Evolutionary conservation across 2,888 invertebrate genomes (phyloP), one percentile per base, ranked within the genome.

Genomic region (Phragmatobia fuliginosa): DNA sequence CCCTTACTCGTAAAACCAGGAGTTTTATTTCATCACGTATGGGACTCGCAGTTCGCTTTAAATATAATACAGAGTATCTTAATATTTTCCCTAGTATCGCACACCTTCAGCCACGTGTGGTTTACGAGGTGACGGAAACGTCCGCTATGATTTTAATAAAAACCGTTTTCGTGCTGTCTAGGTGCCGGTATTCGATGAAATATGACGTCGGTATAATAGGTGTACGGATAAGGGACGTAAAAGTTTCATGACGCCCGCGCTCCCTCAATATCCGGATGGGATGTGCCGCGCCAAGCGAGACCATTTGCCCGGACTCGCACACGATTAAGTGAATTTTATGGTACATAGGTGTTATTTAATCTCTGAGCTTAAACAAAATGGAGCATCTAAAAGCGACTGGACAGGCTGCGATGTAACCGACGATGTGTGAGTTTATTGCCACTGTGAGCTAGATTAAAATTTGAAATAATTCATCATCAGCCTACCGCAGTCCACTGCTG

Each of bases 161-260:
- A 83, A 80, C 81, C 73, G 68, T 36, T 75, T 75, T 79, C 72
- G 69, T 73, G 72, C 73, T 76, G 77, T 78, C 80, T 78, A 77
- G 78, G 70, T 67, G 66, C 65, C 73, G 71, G 72, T 77, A 79
- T 83, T 82, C 79, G 78, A 80, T 82, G 77, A 85, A 87, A 87
- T 87, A 86, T 87, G 85, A 85, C 78, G 80, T 73, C 74, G 77
- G 75, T 82, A 83, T 83, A 81, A 81, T 83, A 83, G 80, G 85
- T 84, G 83, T 79, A 82, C 81, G 85, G 87, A 81, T 83, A 83
- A 81, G 83, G 80, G 81, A 82, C 86, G 85, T 89, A 88, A 90
- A 89, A 87, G 82, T 88, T 88, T 90, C 86, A 88, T 83, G 86
- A 82, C 79, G 81, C 76, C 68, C 77, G 76, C 73, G 78, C 65